Conservation (phyloP, 1,140 invertebrate genomes). For the Babylonia areolata region DNA sequence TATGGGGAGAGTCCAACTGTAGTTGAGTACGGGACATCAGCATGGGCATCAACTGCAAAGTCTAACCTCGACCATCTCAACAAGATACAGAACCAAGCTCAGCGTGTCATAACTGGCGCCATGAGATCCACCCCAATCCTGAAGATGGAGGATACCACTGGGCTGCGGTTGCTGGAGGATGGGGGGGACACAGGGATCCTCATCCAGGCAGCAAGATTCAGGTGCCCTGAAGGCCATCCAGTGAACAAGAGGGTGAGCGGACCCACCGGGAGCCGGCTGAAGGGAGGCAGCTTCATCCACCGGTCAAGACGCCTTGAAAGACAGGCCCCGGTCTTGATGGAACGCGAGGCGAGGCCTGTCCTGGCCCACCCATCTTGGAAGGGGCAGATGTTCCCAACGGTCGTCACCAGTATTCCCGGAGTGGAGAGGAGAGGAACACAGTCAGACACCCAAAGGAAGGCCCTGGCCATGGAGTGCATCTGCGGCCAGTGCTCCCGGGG, state of each 20-base stretch:
- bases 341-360: no score
- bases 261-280: not conserved
- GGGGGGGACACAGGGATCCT: slow-evolving; percentile 5
- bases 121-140: no score
- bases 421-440: no score
- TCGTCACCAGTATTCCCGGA: no score
- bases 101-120: not conserved
- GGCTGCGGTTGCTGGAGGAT: slow-evolving; percentile 1
- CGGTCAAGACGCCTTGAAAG: slow-evolving; percentile 9
- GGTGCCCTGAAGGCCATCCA: slow-evolving; percentile 16
- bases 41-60: slow-evolving; percentile 14
- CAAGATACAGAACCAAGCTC: slow-evolving; percentile 10
- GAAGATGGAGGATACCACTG: slow-evolving; percentile 8
- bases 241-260: slow-evolving; percentile 14
- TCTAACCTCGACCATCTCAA: slow-evolving; percentile 12
- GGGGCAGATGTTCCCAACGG: no score
- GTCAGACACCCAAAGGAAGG: no score
- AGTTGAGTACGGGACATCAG: slow-evolving; percentile 12
- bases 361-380: no score
- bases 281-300: slow-evolving; percentile 35
- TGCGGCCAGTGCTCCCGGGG: no score
- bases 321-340: not conserved
- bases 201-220: slow-evolving; percentile 30
- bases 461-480: no score
- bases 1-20: not conserved